Evolutionary conservation across 2,888 invertebrate species (phyloP), one percentile per base, ranked within the genome.

Genomic region (Drosophila buzzatii): DNA sequence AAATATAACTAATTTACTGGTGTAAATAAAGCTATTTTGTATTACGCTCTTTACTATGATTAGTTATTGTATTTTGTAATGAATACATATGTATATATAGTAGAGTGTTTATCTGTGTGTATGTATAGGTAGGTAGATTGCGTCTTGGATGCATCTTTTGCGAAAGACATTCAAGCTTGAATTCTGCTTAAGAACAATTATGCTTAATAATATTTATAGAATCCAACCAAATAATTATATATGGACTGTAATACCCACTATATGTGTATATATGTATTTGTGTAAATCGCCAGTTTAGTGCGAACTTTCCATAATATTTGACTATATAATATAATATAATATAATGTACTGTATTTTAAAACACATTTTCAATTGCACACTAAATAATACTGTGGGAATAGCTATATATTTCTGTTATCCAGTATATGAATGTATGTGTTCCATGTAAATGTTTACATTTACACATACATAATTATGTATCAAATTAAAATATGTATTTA

Each of bases 21-120:
- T 83, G 83, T 83, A 83, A 83, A 83, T 83, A 83, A 83, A 83
- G 83, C 83, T 83, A 81, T 82, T 68, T 83, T 78, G 39, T 69
- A 76, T 76, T 76, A 76, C 77, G 80, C 82, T 75, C 70, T 70
- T 75, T 78, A 75, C 66, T 76, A 76, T 70, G 45, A 58, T 67
- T 70, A 77, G 68, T 79, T 78, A 68, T 84, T 85, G 68, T 76
- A 63, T 78, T 76, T 65, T 58, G 60, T 68, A 79, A 76, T 55
- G 44, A 67, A 81, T 81, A 81, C 70, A 77, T 60, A 70, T 53
- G 14, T 41, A 27, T 52, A 18, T 55, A 52, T 57, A 37, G 51
- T 45, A 39, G 18, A 18, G 6, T 44, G 18, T 44, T 3, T 49
- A 8, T 63, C 6, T 53, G 14, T 49, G 10, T 68, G 3, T 55